Conservation (phyloP, 2,888 invertebrate genomes). For the Dugesia japonica region DNA sequence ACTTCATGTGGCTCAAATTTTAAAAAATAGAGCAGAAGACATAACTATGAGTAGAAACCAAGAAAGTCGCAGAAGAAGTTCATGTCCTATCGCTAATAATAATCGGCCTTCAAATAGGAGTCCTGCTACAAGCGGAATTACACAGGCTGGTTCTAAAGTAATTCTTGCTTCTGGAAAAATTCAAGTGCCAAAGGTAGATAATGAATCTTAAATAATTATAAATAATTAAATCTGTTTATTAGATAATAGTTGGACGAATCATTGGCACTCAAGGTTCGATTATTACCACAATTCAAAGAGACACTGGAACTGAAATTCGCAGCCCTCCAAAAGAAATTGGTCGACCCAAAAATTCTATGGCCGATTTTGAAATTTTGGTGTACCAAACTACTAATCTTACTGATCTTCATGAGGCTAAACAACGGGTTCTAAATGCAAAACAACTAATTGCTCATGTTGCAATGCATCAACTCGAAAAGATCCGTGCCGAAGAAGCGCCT, state of each 20-base stretch:
- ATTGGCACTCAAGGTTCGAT: slow-evolving; percentile 32
- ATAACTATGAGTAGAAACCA: slow-evolving; percentile 28
- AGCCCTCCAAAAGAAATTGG: slow-evolving; percentile 30
- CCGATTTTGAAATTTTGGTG: slow-evolving; percentile 31
- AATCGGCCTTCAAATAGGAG: not conserved
- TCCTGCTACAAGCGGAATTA: not conserved
- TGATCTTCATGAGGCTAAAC: slow-evolving; percentile 25
- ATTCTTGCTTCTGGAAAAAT: slow-evolving; percentile 30
- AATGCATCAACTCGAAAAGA: slow-evolving; percentile 27
- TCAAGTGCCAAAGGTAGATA: slow-evolving; percentile 10
- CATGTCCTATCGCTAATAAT: not conserved
- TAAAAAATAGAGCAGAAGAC: slow-evolving; percentile 25
- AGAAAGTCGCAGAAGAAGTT: slow-evolving; percentile 23
- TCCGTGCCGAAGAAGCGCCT: not conserved
- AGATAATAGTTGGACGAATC: slow-evolving; percentile 31
- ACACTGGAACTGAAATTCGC: slow-evolving; percentile 30
- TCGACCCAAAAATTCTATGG: slow-evolving; percentile 17
- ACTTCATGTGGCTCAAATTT: slow-evolving; percentile 24
- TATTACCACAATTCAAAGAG: slow-evolving; percentile 31
- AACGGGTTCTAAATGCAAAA: slow-evolving; percentile 27
- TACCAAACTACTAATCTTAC: slow-evolving; percentile 25
- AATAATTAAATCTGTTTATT: not conserved
- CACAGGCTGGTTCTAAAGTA: not conserved
- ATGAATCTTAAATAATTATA: not conserved
- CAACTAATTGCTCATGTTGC: slow-evolving; percentile 30